Conservation (phyloP, 2,888 invertebrate species). For the Notocelia uddmanniana region DNA sequence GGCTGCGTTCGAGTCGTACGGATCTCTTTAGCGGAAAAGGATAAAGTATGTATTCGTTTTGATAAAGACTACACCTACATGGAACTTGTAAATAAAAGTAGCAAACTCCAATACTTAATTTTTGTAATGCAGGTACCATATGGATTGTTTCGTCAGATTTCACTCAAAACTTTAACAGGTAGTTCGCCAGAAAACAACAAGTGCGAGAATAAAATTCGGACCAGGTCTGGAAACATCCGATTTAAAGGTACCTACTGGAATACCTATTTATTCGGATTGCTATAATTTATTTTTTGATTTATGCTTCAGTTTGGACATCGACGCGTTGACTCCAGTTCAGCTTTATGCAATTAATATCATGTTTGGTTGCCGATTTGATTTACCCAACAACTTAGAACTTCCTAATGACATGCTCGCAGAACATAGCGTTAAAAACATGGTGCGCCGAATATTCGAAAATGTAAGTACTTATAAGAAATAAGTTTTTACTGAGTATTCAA, state of each 20-base stretch:
- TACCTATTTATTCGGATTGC: no score
- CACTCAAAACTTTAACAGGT: slow-evolving; percentile 53
- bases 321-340: slow-evolving; percentile 70
- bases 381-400: slow-evolving; percentile 62
- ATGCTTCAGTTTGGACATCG: slow-evolving; percentile 57
- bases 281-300: slow-evolving; percentile 21
- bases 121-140: slow-evolving; percentile 57
- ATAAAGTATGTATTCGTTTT: slow-evolving; percentile 53
- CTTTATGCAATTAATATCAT: slow-evolving; percentile 71
- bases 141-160: slow-evolving; percentile 57
- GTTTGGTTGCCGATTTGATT: slow-evolving; percentile 65
- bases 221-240: slow-evolving; percentile 51
- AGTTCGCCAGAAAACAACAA: slow-evolving; percentile 50
- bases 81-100: not conserved
- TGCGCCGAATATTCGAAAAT: slow-evolving; percentile 70
- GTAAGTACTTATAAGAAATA: slow-evolving; percentile 55
- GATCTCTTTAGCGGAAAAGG: slow-evolving; percentile 54
- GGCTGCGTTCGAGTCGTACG: slow-evolving; percentile 56
- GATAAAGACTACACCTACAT: not conserved
- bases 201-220: slow-evolving; percentile 61
- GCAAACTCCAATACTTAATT: not conserved
- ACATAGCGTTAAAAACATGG: slow-evolving; percentile 62
- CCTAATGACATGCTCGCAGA: slow-evolving; percentile 58
- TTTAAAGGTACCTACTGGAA: slow-evolving; percentile 12
- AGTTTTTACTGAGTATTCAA: no score